Base-by-base conservation (phyloP, 2,888 invertebrate genomes). In the Andrena flavipes region DNA sequence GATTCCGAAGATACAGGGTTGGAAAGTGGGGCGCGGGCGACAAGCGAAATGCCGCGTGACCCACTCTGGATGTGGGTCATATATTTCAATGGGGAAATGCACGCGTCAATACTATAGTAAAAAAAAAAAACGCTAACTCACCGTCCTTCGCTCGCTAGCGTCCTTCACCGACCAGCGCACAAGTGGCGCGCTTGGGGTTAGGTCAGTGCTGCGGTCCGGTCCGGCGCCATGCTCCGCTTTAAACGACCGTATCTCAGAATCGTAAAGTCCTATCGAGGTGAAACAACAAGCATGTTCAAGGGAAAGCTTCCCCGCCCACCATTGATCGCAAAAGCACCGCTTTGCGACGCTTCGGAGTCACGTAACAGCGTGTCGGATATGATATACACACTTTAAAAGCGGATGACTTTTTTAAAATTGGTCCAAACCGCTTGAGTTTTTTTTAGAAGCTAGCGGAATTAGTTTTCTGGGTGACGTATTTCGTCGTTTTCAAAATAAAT, bases 231-330 rank as follows among this genome's bases (percentile, higher is more conserved):
- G 2, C 16, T 16, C 10, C 13, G 6, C 33, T 60, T 35, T 49
- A 6, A 69, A 70, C 70, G 26, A 42, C 33, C 49, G n/a, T 69
- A 75, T 75, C 60, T 70, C 13, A 1, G 16, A 3, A 75, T 70
- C 35, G 71, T 20, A 16, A 16, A 49, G n/a, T 26, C n/a, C 2
- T 35, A 69, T 48, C 33, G 13, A 6, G 2, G 33, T 10, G 60
- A 49, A 6, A 10, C 60, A 10, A 26, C 33, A 60, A 23, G 33
- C 49, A 20, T 49, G 70, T 70, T 16, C n/a, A 26, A 74, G 48
- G 4, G 20, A 29, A 68, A 23, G n/a, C 3, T 10, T 35, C 2
- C 5, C 2, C 1, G 6, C 35, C 33, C 13, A 26, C 1, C 2
- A 7, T 51, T 51, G 51, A 2, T 20, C 20, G 51, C 20, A 7